Evolutionary conservation across 1,140 invertebrate species (phyloP).

Genomic region (Aphelinus atriplicis): DNA sequence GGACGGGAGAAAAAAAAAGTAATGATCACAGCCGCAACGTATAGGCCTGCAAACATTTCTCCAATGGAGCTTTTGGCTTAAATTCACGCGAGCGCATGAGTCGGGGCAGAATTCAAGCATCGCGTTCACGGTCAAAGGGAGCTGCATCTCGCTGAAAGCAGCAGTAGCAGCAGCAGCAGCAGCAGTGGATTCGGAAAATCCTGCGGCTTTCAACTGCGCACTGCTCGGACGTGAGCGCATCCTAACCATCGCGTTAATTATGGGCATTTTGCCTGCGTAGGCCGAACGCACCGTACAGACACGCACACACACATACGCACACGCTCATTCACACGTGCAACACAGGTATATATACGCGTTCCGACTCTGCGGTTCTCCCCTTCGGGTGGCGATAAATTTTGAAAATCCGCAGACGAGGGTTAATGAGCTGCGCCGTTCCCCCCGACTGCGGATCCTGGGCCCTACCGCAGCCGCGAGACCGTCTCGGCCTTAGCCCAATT

Average conservation of each 20-base stretch:
- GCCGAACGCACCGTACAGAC: not conserved
- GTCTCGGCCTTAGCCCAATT: constrained; percentile 44
- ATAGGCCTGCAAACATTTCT: not conserved
- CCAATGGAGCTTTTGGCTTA: not conserved
- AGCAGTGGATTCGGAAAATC: not conserved
- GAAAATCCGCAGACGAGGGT: constrained; percentile 41
- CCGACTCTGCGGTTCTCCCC: not conserved
- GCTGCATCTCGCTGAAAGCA: not conserved
- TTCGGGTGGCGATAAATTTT: constrained; percentile 34
- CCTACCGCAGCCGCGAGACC: not conserved
- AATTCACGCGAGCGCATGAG: not conserved
- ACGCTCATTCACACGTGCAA: not conserved
- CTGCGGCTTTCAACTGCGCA: not conserved
- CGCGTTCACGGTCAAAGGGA: not conserved
- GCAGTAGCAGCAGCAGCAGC: not conserved
- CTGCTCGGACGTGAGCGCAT: not conserved
- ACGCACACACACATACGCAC: not conserved
- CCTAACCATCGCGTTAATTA: constrained; percentile 35
- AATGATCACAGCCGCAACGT: too few relatives aligned
- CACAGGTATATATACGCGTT: too few relatives aligned
- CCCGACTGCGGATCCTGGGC: not conserved
- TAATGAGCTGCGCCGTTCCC: constrained; percentile 39
- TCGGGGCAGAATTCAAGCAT: not conserved
- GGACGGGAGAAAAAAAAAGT: too few relatives aligned
- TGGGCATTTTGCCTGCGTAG: constrained; percentile 18